A percentile compares a stretch with the other conserved stretches of the same genome.
phyloP scores from a whole-genome alignment of 2,113 vertebrate genomes.

The Caracal caracal region DNA sequence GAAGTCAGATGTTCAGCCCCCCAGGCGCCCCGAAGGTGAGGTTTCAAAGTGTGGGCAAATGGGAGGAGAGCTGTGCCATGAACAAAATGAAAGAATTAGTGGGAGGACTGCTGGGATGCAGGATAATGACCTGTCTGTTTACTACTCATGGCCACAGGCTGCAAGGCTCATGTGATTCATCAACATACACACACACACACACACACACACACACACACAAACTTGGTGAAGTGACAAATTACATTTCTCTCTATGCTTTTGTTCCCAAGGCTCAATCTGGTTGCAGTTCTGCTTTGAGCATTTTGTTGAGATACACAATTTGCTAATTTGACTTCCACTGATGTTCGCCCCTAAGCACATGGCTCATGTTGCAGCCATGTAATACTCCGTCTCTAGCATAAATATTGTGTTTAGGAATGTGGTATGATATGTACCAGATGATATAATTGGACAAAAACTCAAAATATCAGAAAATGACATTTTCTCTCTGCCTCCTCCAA shows the following conservation, averaged over 20 bases:
- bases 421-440: background rate
- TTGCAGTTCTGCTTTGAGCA: background rate
- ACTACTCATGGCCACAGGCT: background rate
- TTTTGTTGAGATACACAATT: background rate
- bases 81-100: background rate
- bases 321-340: background rate
- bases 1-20: too few relatives aligned
- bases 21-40: background rate
- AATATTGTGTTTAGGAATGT: background rate
- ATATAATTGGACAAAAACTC: background rate
- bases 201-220: background rate
- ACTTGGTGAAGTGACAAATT: background rate
- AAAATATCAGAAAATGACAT: background rate
- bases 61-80: too few relatives aligned
- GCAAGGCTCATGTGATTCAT: background rate
- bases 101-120: background rate
- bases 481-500: background rate
- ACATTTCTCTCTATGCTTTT: background rate
- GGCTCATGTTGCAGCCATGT: background rate
- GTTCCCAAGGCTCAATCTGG: background rate
- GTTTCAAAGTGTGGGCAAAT: background rate
- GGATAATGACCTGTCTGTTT: background rate
- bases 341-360: background rate
- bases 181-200: too few relatives aligned
- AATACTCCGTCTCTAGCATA: too few relatives aligned